Percentiles rank a stretch among this genome's conserved stretches.
Conservation (phyloP, 2,113 vertebrate genomes). For the Muntiacus reevesi region DNA sequence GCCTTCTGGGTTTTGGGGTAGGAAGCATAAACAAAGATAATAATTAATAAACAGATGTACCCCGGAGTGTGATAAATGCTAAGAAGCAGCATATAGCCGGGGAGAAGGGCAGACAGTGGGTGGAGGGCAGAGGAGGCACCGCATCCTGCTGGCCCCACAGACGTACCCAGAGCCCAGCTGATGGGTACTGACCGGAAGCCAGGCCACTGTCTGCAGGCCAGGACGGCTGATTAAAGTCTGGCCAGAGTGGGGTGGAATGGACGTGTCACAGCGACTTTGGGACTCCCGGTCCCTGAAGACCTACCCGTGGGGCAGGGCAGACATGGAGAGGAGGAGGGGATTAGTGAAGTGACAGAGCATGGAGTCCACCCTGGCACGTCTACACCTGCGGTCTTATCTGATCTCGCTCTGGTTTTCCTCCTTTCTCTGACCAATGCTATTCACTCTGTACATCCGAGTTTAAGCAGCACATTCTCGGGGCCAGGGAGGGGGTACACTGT, state of each 20-base stretch:
- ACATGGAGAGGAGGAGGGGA: neutral
- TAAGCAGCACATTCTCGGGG: neutral
- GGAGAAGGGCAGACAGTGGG: neutral
- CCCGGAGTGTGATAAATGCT: neutral
- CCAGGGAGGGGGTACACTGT: neutral
- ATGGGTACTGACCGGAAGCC: neutral
- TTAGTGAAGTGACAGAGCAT: too few relatives aligned
- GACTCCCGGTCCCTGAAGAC: neutral
- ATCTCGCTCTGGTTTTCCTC: too few relatives aligned
- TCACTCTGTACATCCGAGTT: neutral
- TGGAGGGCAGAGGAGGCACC: fast-evolving
- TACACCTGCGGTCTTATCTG: neutral
- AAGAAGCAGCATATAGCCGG: neutral
- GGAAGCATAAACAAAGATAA: neutral
- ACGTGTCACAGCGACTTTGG: neutral
- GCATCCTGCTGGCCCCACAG: neutral
- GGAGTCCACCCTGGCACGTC: neutral
- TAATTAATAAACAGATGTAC: neutral
- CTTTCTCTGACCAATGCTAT: neutral
- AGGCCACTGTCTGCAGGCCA: neutral
- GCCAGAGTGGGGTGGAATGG: neutral
- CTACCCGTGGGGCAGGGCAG: neutral
- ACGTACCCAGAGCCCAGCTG: neutral
- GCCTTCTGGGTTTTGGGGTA: neutral
- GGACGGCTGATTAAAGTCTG: neutral